Conservation (phyloP, 2,888 invertebrate species). For the Rugalucina vietnamica region DNA sequence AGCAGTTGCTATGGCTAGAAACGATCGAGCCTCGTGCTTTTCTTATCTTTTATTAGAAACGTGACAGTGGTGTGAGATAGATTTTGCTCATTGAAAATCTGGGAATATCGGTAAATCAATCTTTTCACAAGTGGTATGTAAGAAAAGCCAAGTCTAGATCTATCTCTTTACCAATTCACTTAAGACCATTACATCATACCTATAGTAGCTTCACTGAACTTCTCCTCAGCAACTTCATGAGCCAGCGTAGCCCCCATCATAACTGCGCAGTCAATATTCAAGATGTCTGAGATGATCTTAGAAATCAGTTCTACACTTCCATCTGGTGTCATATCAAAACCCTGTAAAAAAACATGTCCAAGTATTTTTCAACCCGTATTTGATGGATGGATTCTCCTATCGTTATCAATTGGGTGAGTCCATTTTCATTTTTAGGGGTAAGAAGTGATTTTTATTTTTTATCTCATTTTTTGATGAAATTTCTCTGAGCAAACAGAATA, state of each 20-base stretch:
- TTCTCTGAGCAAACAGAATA: too few relatives aligned
- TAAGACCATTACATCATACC: too few relatives aligned
- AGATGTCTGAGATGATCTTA: slow-evolving; percentile 93
- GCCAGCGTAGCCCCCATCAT: slow-evolving; percentile 99
- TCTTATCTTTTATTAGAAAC: neutral
- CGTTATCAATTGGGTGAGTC: too few relatives aligned
- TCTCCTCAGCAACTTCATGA: slow-evolving; percentile 97
- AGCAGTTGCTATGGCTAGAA: too few relatives aligned
- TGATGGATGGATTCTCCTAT: too few relatives aligned
- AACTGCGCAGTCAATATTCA: slow-evolving; percentile 95
- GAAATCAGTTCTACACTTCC: slow-evolving; percentile 93
- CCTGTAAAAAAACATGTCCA: slow-evolving; percentile 68
- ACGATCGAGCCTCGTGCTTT: neutral
- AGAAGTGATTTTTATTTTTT: too few relatives aligned
- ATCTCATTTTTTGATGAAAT: too few relatives aligned
- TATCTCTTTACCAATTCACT: too few relatives aligned
- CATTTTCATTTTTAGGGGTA: too few relatives aligned
- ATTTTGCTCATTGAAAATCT: neutral
- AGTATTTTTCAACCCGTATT: neutral
- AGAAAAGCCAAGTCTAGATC: too few relatives aligned
- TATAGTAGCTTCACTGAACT: slow-evolving; percentile 99
- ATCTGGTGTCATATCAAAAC: slow-evolving; percentile 79
- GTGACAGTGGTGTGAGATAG: neutral
- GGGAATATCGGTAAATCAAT: too few relatives aligned
- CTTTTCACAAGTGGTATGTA: too few relatives aligned